Evolutionary conservation across 2,113 vertebrate species (phyloP).

Genomic region (Phalacrocorax pelagicus): DNA sequence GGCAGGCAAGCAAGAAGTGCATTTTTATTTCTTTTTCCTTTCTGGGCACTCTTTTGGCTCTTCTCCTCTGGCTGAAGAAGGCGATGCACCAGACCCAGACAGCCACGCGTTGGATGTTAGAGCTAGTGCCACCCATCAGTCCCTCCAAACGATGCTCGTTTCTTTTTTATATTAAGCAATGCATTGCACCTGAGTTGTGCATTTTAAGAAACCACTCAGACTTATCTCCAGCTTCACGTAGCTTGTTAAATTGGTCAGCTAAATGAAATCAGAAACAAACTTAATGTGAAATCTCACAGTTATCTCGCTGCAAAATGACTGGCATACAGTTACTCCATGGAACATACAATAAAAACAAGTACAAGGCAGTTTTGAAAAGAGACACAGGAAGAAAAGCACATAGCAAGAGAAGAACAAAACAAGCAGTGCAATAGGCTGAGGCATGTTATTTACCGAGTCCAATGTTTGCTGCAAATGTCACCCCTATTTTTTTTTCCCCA

Average conservation of each 20-base stretch:
- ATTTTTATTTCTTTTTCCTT: background rate
- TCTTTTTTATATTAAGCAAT: background rate
- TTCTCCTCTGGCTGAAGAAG: background rate
- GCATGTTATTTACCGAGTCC: fast-evolving
- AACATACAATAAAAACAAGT: background rate
- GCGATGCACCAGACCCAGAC: background rate
- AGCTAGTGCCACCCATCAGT: background rate
- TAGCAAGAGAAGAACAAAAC: background rate
- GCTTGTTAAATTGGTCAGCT: background rate
- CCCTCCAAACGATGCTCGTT: background rate
- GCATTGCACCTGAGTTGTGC: background rate
- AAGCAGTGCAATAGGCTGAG: background rate
- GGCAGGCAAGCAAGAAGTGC: background rate
- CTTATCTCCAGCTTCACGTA: background rate
- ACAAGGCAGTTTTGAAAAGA: background rate
- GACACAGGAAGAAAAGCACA: background rate
- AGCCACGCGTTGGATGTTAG: fast-evolving
- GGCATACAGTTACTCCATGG: background rate
- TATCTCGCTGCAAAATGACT: background rate
- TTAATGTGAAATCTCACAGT: background rate
- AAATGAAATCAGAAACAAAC: background rate
- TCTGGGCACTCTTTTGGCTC: background rate
- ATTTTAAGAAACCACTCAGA: background rate
- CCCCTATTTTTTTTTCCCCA: background rate
- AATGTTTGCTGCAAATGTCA: background rate